Evolutionary conservation across 2,797 vertebrate species (phyloP).

Genomic region (Tolypeutes matacus): DNA sequence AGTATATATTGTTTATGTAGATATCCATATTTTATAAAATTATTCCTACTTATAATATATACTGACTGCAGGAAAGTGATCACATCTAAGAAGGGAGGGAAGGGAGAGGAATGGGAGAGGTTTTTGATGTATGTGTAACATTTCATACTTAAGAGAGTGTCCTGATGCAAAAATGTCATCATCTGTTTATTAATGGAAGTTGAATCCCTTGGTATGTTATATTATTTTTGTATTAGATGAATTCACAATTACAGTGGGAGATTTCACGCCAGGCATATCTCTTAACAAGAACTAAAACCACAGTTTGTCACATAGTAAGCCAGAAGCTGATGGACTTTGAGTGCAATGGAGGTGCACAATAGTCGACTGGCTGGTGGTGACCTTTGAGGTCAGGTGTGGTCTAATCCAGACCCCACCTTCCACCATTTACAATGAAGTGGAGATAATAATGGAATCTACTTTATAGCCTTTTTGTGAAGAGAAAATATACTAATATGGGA

Average conservation of each 20-base stretch:
- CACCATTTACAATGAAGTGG: not conserved
- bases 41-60: not conserved
- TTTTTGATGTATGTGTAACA: not conserved
- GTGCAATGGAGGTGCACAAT: not conserved
- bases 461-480: not conserved
- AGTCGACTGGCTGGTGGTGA: not conserved
- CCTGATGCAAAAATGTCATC: not conserved
- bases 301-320: not conserved
- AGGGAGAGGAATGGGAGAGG: accelerated
- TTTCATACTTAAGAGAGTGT: not conserved
- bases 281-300: not conserved
- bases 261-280: not conserved
- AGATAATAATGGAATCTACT: not conserved
- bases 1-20: not conserved
- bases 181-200: not conserved
- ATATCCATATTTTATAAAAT: not conserved
- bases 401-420: not conserved
- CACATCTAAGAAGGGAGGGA: not conserved
- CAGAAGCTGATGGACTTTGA: not conserved
- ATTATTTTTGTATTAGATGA: not conserved
- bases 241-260: not conserved
- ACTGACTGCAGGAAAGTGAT: not conserved
- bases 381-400: not conserved
- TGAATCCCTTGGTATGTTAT: not conserved
- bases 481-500: not conserved